These are phyloP conservation scores for Aplidium turbinatum DNA, from an alignment of 23 tunicate species.

Conservation along the genomic window DNA sequence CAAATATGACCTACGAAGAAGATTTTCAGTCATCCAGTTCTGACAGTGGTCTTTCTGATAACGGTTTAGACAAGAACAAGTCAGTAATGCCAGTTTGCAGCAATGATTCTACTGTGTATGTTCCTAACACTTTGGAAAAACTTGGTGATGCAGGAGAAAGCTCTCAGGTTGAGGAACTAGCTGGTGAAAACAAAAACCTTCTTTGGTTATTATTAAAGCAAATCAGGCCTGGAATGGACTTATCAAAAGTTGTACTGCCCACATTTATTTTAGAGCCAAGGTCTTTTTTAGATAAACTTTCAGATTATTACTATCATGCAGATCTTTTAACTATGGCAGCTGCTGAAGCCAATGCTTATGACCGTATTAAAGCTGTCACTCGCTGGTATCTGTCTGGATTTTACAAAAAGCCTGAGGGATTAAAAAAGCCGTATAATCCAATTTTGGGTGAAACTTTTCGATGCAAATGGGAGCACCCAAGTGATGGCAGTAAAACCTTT, in stretches of 20 bases:
- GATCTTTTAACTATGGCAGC: conserved; percentile 45
- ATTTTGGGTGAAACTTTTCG: conserved; percentile 64
- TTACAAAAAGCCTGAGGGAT: conserved; percentile 67
- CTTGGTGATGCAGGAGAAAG: conserved; percentile 42
- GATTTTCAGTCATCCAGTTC: conserved; percentile 3
- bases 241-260: conserved; percentile 73
- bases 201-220: conserved; percentile 60
- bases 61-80: conserved; percentile 5
- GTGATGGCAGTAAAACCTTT: conserved; percentile 36
- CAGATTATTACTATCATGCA: conserved; percentile 72
- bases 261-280: conserved; percentile 69
- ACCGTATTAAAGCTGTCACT: conserved; percentile 44
- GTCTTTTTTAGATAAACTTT: conserved; percentile 61
- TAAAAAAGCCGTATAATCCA: conserved; percentile 72
- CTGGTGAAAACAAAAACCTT: conserved; percentile 56
- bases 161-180: conserved; percentile 49
- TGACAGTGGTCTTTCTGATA: conserved; percentile 25
- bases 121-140: conserved; percentile 30
- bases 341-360: conserved; percentile 37
- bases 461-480: conserved; percentile 68
- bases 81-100: background rate
- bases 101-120: conserved; percentile 10
- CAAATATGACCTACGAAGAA: too few relatives aligned
- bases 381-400: conserved; percentile 75
- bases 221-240: conserved; percentile 69